A percentile compares a stretch with the other conserved stretches of the same genome.
Conservation (phyloP, 2,113 vertebrate species). For the Antechinus flavipes region DNA sequence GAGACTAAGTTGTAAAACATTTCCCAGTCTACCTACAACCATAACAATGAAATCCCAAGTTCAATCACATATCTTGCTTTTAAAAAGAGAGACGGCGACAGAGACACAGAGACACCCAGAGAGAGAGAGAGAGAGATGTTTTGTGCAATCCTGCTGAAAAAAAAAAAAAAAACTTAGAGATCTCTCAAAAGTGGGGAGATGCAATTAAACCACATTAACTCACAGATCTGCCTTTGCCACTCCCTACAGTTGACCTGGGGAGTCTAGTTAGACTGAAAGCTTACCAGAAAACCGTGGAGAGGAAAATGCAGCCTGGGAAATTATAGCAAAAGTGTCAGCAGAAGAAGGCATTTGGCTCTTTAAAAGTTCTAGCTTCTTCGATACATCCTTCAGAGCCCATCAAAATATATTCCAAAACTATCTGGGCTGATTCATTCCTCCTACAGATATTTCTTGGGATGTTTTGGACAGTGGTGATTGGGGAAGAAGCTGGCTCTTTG, state of each 20-base stretch:
- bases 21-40: too few species aligned
- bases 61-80: neutral
- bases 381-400: slow-evolving; percentile 10
- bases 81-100: neutral
- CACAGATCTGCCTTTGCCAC: slow-evolving; percentile 12
- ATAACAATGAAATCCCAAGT: neutral
- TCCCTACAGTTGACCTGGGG: neutral
- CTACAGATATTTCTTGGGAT: neutral
- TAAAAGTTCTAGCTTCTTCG: neutral
- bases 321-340: too few species aligned
- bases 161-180: neutral
- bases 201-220: slow-evolving; percentile 46
- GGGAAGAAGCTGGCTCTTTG: neutral
- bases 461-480: slow-evolving; percentile 20
- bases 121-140: neutral
- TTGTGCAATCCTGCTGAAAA: slow-evolving; percentile 16
- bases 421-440: slow-evolving; percentile 6
- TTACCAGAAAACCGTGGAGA: neutral
- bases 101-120: too few species aligned
- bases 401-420: slow-evolving; percentile 15
- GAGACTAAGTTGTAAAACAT: neutral
- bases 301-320: too few species aligned
- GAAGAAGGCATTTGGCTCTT: slow-evolving; percentile 16
- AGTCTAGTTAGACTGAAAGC: neutral
- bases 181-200: slow-evolving; percentile 32